Evolutionary conservation across 1,140 invertebrate genomes (phyloP).

Genomic region (Trichonephila clavata): DNA sequence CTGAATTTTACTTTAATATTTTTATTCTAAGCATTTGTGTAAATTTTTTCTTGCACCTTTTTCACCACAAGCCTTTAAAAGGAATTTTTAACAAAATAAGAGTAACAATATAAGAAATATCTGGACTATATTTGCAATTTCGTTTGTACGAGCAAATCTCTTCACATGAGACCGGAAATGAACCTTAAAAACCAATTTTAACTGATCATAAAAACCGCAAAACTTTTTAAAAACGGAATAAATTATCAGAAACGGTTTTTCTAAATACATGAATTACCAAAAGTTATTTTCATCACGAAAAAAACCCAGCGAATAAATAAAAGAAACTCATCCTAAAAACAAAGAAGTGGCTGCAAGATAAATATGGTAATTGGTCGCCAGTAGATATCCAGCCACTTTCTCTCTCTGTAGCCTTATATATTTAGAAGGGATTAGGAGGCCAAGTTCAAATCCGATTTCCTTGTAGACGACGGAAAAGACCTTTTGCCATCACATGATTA

Average conservation of each 20-base stretch:
- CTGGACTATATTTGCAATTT: no score
- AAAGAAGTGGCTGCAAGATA: background rate
- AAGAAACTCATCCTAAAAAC: background rate
- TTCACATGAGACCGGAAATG: no score
- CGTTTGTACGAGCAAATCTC: no score
- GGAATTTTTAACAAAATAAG: no score
- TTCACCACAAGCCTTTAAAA: no score
- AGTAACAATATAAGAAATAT: no score
- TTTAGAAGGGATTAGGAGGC: background rate
- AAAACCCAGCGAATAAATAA: background rate
- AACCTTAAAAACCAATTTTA: no score
- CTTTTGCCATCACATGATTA: background rate
- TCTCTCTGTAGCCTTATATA: background rate
- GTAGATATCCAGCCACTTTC: background rate
- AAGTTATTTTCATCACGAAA: background rate
- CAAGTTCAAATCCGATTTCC: conserved; percentile 21
- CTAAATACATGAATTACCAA: background rate
- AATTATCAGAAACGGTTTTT: background rate
- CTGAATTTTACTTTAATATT: no score
- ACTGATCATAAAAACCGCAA: no score
- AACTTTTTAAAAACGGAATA: no score
- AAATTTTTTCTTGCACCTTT: no score
- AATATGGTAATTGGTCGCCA: background rate
- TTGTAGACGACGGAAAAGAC: background rate
- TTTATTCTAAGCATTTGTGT: no score